Evolutionary conservation across 2,797 vertebrate species (phyloP).

Genomic region (Otolemur crassicaudatus): DNA sequence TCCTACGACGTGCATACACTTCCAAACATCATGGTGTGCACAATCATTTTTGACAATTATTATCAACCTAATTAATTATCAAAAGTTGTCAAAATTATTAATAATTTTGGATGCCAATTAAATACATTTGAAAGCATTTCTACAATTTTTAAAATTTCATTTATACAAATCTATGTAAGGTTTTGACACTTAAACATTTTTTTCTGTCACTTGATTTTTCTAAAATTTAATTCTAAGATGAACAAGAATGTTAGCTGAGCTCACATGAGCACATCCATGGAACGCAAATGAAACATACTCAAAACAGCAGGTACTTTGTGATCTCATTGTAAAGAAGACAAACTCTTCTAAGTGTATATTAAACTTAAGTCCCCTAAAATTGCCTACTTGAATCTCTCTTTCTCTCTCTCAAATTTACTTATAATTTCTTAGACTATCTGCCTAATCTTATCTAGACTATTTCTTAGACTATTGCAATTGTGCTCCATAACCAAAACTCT

Average conservation of each 20-base stretch:
- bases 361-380: background rate
- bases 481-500: rapidly evolving
- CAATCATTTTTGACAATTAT: background rate
- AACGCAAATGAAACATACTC: background rate
- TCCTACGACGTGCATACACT: background rate
- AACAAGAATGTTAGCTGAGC: background rate
- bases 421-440: background rate
- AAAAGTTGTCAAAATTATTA: too few relatives aligned
- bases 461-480: background rate
- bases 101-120: too few relatives aligned
- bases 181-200: background rate
- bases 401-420: background rate
- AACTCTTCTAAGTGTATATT: background rate
- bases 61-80: too few relatives aligned
- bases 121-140: background rate
- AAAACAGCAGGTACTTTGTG: background rate
- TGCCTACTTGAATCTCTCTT: background rate
- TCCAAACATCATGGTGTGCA: background rate
- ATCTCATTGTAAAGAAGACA: background rate
- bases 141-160: background rate
- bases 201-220: background rate
- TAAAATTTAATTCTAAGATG: background rate
- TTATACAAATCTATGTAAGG: background rate
- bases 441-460: too few relatives aligned
- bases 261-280: background rate